Percentiles rank a stretch among this genome's conserved stretches.
Evolutionary conservation across 1,140 invertebrate genomes (phyloP).

Genomic region (Drosophila lacertosa): DNA sequence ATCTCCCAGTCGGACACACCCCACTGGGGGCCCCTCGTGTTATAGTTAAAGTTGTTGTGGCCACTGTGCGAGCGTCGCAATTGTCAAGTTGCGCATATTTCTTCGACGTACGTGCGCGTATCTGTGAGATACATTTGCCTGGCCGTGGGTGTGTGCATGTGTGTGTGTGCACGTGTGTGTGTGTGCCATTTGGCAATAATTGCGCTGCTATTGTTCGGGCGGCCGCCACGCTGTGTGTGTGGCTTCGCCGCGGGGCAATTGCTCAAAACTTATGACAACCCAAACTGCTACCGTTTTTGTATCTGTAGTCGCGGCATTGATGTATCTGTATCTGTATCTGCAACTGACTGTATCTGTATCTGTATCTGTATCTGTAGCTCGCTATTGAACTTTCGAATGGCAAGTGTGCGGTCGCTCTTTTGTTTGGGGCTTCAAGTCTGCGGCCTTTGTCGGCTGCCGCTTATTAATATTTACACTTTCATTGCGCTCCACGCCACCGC

Average conservation of each 20-base stretch:
- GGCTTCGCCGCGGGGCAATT: constrained; percentile 77
- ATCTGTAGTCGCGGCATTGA: constrained; percentile 43
- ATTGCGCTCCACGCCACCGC: background rate
- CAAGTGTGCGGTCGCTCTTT: constrained; percentile 53
- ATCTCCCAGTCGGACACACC: too few species aligned
- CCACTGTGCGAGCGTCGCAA: constrained; percentile 45
- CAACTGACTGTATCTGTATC: background rate
- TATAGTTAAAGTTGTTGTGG: constrained; percentile 23
- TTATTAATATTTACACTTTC: constrained; percentile 54
- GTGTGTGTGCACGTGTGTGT: constrained; percentile 38
- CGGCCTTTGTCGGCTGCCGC: constrained; percentile 39
- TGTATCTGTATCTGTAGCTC: constrained; percentile 10
- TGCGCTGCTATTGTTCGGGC: constrained; percentile 65
- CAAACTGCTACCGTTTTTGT: constrained; percentile 71
- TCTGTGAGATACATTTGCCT: constrained; percentile 55
- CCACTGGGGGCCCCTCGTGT: too few species aligned
- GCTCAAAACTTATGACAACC: constrained; percentile 79
- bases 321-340: constrained; percentile 50
- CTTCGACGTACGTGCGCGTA: constrained; percentile 44
- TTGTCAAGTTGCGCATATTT: constrained; percentile 41
- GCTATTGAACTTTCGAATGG: constrained; percentile 55
- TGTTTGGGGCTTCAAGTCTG: constrained; percentile 31
- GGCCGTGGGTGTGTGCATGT: constrained; percentile 29
- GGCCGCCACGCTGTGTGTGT: constrained; percentile 74
- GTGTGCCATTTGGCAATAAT: constrained; percentile 78